phyloP scores from a whole-genome alignment of 2,797 vertebrate genomes.

The Enteromius thamalakanensis region DNA sequence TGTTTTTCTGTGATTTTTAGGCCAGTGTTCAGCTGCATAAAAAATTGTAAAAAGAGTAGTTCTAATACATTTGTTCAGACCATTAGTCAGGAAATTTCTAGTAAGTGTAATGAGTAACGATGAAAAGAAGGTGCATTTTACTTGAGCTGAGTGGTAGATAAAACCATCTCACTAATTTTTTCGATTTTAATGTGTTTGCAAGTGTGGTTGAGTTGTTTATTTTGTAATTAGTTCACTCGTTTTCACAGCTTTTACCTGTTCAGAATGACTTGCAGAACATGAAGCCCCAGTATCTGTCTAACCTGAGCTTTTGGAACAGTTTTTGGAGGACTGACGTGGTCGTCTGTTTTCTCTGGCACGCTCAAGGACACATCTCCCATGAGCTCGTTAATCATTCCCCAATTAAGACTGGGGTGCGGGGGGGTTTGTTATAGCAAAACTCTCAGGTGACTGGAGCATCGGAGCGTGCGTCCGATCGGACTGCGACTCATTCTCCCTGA shows the following conservation, averaged over 20 bases:
- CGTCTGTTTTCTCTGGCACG: conserved; percentile 42
- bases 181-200: neutral
- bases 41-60: neutral
- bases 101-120: neutral
- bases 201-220: conserved; percentile 2
- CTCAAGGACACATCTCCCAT: conserved; percentile 49
- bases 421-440: conserved; percentile 50
- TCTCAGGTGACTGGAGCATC: conserved; percentile 60
- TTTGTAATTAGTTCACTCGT: neutral
- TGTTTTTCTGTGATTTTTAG: neutral
- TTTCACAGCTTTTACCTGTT: neutral
- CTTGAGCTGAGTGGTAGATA: neutral
- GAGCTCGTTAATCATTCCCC: conserved; percentile 57
- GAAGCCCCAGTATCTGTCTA: neutral
- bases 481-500: conserved; percentile 51
- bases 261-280: neutral
- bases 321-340: conserved; percentile 21
- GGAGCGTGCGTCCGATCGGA: neutral
- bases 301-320: conserved; percentile 7
- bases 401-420: conserved; percentile 37
- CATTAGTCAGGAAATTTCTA: neutral
- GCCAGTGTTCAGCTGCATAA: neutral
- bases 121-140: neutral
- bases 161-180: neutral
- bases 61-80: neutral